Base-by-base conservation (phyloP, 2,797 vertebrate genomes). In the Pseudomugil tenellus region DNA sequence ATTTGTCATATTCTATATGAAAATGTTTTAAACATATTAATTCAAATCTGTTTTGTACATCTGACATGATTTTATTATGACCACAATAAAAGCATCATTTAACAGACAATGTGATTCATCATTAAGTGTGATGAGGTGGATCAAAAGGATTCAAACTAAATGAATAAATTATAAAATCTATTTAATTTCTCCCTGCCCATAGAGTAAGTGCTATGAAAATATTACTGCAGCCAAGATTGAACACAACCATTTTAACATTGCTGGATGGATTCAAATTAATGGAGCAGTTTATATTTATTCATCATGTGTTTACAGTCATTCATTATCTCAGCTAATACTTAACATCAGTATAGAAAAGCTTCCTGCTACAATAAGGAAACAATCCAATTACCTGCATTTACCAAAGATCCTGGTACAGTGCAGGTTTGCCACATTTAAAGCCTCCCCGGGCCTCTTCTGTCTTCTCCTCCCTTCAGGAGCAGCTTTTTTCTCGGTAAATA, bases 401-500 rank as follows among this genome's bases (percentile, higher is more conserved):
- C 68, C 57, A 2, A 1, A 58, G 29, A 28, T 48, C 66, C 35
- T 75, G 29, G 5, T 48, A 53, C 68, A 49, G 61, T 68, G 31
- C 72, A 74, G 11, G 65, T 54, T 63, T 39, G 25, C 49, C 23
- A 9, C 66, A 63, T 70, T 69, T 75, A 35, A 4, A 79, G 61
- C 60, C 77, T 84, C 63, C 69, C 53, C 26, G 58, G 77, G 76
- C 75, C 71, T 81, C 57, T 59, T 39, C 65, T 63, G 59, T 73
- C 80, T 68, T 55, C 59, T 70, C 79, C 71, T 77, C 43, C 60
- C 67, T 75, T 83, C 74, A 85, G 79, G 68, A 84, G 73, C 41
- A 41, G 70, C 57, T 77, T 71, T 68, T 67, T 75, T 56, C 66
- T 34, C 51, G 63, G 75, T 65, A 91, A 84, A 86, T 79, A 78